These are phyloP conservation scores for Phasia obesa DNA, from an alignment of 2,888 invertebrate species.

Conservation along the genomic window DNA sequence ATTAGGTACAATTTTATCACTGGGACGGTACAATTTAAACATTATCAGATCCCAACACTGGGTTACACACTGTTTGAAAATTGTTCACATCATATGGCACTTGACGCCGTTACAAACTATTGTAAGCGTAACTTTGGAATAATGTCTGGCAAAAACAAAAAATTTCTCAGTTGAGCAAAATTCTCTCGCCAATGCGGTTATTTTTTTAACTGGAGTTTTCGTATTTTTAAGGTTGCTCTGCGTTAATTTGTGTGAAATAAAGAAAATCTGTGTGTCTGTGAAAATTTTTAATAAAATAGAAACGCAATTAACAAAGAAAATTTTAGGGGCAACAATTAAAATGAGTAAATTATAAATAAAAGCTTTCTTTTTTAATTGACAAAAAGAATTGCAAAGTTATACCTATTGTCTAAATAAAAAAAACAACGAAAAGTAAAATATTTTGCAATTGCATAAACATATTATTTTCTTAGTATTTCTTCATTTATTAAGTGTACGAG, in stretches of 20 bases:
- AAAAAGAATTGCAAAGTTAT: constrained; percentile 23
- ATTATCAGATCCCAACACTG: too few relatives aligned
- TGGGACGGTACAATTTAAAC: too few relatives aligned
- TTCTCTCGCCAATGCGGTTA: constrained; percentile 55
- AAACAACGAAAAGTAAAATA: constrained; percentile 51
- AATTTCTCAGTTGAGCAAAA: constrained; percentile 67
- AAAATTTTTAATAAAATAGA: constrained; percentile 49
- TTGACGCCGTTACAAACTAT: constrained; percentile 12
- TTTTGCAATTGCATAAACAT: constrained; percentile 66
- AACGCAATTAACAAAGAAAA: constrained; percentile 54
- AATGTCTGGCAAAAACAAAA: constrained; percentile 34
- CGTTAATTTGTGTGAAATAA: constrained; percentile 57
- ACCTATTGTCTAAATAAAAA: constrained; percentile 33
- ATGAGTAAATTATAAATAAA: constrained; percentile 52
- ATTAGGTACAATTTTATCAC: too few relatives aligned
- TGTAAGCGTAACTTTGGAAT: constrained; percentile 13
- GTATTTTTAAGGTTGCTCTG: constrained; percentile 50
- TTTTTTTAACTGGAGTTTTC: constrained; percentile 9
- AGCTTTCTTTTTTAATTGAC: constrained; percentile 25
- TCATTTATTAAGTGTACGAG: constrained; percentile 13
- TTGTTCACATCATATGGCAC: neutral
- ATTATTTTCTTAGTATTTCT: constrained; percentile 21
- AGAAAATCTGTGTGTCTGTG: constrained; percentile 38
- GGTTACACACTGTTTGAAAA: too few relatives aligned
- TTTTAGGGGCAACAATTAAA: constrained; percentile 60